Percentiles rank a stretch among this genome's conserved stretches.
Evolutionary conservation across 2,888 invertebrate genomes (phyloP).

Genomic region (Campaea margaritaria): DNA sequence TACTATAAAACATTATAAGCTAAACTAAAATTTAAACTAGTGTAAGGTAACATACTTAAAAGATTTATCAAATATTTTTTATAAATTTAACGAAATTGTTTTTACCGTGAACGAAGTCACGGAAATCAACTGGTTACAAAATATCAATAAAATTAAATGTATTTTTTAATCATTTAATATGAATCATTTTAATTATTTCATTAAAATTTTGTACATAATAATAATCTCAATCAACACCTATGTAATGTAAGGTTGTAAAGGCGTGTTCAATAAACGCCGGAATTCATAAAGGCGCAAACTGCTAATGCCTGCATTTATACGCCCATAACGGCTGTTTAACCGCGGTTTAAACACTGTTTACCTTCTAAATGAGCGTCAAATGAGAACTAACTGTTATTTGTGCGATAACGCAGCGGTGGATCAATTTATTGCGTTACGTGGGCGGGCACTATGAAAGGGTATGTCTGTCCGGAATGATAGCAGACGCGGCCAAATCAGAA

Average conservation of each 20-base stretch:
- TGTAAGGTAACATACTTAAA: too few species aligned
- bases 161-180: too few species aligned
- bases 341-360: conserved; percentile 58
- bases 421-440: conserved; percentile 63
- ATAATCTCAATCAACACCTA: conserved; percentile 12
- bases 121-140: too few species aligned
- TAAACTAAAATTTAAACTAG: too few species aligned
- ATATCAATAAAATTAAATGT: too few species aligned
- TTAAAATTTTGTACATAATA: neutral
- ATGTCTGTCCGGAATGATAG: conserved; percentile 15
- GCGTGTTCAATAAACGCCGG: conserved; percentile 28
- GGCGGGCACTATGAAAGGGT: conserved; percentile 45
- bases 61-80: too few species aligned
- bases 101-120: too few species aligned
- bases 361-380: conserved; percentile 75
- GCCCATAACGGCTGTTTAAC: conserved; percentile 66
- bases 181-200: too few species aligned
- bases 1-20: too few species aligned
- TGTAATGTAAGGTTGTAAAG: conserved; percentile 2
- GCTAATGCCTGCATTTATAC: conserved; percentile 64
- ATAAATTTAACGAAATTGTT: too few species aligned
- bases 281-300: conserved; percentile 53
- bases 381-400: conserved; percentile 74
- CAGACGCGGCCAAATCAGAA: conserved; percentile 12
- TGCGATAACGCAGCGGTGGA: conserved; percentile 67